Base-by-base conservation (phyloP, 2,888 invertebrate genomes). In the Nomada fucata region DNA sequence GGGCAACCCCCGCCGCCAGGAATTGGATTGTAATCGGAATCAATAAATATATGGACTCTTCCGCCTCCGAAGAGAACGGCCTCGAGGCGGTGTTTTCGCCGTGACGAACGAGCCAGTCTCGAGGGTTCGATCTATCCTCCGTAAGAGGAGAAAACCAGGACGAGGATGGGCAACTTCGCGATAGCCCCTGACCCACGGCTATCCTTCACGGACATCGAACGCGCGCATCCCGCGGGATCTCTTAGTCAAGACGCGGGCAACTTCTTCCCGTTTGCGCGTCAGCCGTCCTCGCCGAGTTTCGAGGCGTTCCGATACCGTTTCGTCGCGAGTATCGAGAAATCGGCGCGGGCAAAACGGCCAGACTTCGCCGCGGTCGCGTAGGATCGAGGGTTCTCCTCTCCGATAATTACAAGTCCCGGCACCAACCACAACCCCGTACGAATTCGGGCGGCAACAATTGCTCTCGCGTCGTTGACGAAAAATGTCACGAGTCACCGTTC, bases 151-250 rank as follows among this genome's bases (percentile, higher is more conserved):
- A 79, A 83, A 87, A 86, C 86, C 84, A 72, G 85, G 70, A 71
- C 83, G 80, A 85, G 86, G 86, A 89, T 83, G 89, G 89, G 87
- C 86, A 90, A 90, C 88, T 91, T 88, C 87, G 76, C 87, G 92
- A 93, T 93, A 92, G 91, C 93, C 92, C 91, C 90, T 93, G 93
- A 93, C 93, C 93, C 91, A 86, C 80, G 91, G 91, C 92, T 92
- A 93, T 93, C 93, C 91, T 93, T 93, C 92, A 93, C 89, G 89
- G 83, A 88, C 91, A 89, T 90, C 89, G 87, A 89, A 90, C 88
- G 85, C 88, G 87, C 85, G 89, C 87, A 90, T 92, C 91, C 91
- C 91, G 89, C 89, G 91, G 91, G 92, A 92, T 91, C 91, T 90
- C 90, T 91, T 90, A 90, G 90, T 90, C 91, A 89, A 91, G 91